Conservation (phyloP, 2,113 vertebrate genomes). For the Strix aluco region DNA sequence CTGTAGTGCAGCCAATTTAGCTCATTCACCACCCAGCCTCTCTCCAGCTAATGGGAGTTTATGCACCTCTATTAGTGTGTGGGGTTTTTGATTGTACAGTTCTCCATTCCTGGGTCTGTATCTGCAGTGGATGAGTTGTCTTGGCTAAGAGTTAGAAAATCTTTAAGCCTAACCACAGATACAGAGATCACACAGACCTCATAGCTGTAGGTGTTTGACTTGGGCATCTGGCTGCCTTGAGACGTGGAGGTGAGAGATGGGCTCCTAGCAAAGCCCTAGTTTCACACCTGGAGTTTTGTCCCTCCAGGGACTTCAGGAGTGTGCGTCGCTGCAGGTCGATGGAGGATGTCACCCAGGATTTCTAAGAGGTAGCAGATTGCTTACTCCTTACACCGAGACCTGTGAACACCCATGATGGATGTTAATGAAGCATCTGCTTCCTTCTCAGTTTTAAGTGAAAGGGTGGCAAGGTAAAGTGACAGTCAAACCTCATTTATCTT, state of each 20-base stretch:
- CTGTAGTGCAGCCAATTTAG: neutral
- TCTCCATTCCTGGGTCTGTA: neutral
- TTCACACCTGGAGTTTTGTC: neutral
- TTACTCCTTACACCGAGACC: conserved; percentile 7
- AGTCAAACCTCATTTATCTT: conserved; percentile 54
- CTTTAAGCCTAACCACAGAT: neutral
- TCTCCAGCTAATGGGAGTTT: neutral
- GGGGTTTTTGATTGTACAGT: neutral
- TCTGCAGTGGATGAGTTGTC: neutral
- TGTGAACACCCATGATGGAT: conserved; percentile 30
- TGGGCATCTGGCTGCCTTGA: neutral
- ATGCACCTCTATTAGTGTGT: fast-evolving
- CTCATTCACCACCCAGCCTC: neutral
- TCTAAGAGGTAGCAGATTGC: conserved; percentile 1
- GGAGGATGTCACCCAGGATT: neutral
- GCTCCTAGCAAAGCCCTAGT: neutral
- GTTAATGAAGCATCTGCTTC: conserved; percentile 60
- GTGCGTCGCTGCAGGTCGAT: fast-evolving
- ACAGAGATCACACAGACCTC: neutral
- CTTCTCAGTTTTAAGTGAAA: conserved; percentile 31
- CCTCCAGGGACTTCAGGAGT: neutral
- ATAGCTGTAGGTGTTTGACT: neutral
- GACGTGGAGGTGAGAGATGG: neutral
- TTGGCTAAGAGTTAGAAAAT: neutral
- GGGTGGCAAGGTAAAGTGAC: conserved; percentile 45